phyloP scores from a whole-genome alignment of 2,888 invertebrate genomes.

The Mimachlamys varia region DNA sequence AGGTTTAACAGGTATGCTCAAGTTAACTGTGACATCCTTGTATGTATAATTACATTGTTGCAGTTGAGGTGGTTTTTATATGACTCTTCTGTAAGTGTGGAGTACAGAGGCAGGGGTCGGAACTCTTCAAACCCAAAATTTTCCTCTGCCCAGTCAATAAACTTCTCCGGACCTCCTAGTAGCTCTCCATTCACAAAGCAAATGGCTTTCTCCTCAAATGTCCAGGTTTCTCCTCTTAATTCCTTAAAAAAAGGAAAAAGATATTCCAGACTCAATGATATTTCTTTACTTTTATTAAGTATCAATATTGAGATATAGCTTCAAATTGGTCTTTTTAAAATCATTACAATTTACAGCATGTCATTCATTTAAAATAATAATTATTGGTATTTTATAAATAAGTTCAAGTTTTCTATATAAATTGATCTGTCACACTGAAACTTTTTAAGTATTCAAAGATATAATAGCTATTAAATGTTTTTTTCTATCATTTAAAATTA shows the following conservation, averaged over 20 bases:
- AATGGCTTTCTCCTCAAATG: constrained; percentile 77
- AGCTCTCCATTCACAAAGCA: constrained; percentile 76
- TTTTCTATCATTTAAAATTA: too few relatives aligned
- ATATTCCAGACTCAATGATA: neutral
- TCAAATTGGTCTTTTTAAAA: too few relatives aligned
- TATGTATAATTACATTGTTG: constrained; percentile 65
- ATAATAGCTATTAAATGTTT: too few relatives aligned
- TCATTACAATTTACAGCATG: neutral
- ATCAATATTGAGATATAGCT: too few relatives aligned
- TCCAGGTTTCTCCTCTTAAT: constrained; percentile 79
- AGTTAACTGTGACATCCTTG: too few relatives aligned
- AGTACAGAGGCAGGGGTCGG: constrained; percentile 75
- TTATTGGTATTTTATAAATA: too few relatives aligned
- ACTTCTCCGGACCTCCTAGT: constrained; percentile 78
- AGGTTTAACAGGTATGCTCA: too few relatives aligned
- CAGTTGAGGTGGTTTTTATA: constrained; percentile 76
- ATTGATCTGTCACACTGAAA: too few relatives aligned
- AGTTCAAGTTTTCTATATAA: too few relatives aligned
- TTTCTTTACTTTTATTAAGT: too few relatives aligned
- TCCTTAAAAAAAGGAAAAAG: constrained; percentile 64
- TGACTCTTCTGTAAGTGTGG: constrained; percentile 78
- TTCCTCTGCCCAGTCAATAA: constrained; percentile 78
- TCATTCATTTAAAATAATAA: too few relatives aligned
- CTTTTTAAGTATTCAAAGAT: too few relatives aligned
- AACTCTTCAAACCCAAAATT: constrained; percentile 78